phyloP scores from a whole-genome alignment of 2,888 invertebrate genomes.

The Aleiodes alternator region DNA sequence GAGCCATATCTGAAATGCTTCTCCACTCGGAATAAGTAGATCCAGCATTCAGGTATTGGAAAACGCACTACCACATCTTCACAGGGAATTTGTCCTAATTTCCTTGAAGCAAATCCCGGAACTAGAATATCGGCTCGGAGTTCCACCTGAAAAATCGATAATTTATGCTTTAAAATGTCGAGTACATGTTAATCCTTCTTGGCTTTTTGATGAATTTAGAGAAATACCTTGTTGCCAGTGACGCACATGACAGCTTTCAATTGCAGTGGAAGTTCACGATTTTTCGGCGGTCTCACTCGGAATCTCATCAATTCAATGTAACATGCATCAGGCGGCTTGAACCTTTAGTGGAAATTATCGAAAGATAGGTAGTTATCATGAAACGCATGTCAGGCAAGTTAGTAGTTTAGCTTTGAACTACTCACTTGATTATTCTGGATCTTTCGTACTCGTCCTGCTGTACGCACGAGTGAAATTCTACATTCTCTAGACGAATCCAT shows the following conservation, averaged over 20 bases:
- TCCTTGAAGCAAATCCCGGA: constrained; percentile 96
- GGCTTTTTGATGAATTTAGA: not conserved
- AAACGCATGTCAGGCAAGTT: not conserved
- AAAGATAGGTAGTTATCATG: constrained; percentile 42
- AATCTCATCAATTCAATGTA: constrained; percentile 98
- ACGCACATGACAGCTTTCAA: constrained; percentile 93
- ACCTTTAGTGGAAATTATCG: constrained; percentile 77
- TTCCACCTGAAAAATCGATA: constrained; percentile 82
- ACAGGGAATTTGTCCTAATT: constrained; percentile 96
- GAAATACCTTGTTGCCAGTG: constrained; percentile 85
- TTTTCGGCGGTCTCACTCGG: constrained; percentile 95
- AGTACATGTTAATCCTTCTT: not conserved
- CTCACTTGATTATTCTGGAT: constrained; percentile 89
- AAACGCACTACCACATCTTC: constrained; percentile 97
- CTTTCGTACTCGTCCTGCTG: constrained; percentile 93
- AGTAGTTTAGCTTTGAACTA: not conserved
- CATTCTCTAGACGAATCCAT: constrained; percentile 97
- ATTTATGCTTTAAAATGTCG: too few relatives aligned
- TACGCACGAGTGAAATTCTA: constrained; percentile 96
- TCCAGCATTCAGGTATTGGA: constrained; percentile 99
- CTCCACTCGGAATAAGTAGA: constrained; percentile 98
- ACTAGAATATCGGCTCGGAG: constrained; percentile 96
- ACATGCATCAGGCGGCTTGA: constrained; percentile 98
- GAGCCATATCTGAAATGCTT: constrained; percentile 88
- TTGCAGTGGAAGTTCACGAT: constrained; percentile 97